Base-by-base conservation (phyloP, 2,888 invertebrate genomes). In the Zele albiditarsus region DNA sequence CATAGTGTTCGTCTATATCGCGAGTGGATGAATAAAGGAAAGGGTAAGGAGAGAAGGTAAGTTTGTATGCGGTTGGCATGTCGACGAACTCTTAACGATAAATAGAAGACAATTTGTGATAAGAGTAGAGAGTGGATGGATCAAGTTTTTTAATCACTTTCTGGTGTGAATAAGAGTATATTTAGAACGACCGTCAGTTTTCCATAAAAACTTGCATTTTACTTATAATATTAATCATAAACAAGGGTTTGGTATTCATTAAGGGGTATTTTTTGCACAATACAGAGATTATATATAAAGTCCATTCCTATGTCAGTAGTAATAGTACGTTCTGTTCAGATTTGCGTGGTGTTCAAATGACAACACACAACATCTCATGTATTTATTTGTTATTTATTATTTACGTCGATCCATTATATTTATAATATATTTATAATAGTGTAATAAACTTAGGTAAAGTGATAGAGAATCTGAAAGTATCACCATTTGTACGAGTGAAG, bases 101-200 rank as follows among this genome's bases (percentile, higher is more conserved):
- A 79, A 77, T 67, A 60, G 28, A 62, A 75, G 78, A 69, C 53
- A 53, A 60, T 60, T 27, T 71, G 78, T 78, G 79, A 71, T 71
- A 10, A 60, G 10, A 27, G 79, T 3, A n/a, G 2, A 46, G 76
- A 76, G 67, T 62, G 77, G 77, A 67, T 78, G 81, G 83, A 85
- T 86, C 85, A 85, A 84, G 84, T 38, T 38, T 85, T 85, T 86
- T 85, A 85, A 85, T 85, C 85, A 85, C 86, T 86, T 83, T 84
- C 82, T 80, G 81, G 83, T 82, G 83, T 84, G 82, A 81, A 79
- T 78, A 33, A 62, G 60, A 63, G 62, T 49, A 58, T 73, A n/a
- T 4, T 23, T 31, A 23, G 42, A 72, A 58, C 33, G 38, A 38
- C 38, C 12, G 8, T 8, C 38, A 4, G 10, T 12, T 12, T 8